Evolutionary conservation across 2,888 invertebrate genomes (phyloP).

Genomic region (Ecliptopera silaceata): DNA sequence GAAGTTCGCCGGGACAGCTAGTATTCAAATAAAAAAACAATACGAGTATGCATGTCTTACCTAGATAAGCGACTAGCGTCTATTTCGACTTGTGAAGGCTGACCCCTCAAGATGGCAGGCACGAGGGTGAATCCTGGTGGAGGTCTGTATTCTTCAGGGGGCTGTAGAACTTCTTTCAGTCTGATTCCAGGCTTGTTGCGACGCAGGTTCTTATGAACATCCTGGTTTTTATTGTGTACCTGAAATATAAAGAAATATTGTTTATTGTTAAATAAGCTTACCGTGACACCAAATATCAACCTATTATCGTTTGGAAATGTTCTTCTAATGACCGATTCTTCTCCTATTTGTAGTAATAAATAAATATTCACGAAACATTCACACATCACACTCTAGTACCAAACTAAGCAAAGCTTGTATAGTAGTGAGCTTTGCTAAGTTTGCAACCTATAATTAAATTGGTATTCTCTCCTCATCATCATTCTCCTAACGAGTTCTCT

Average conservation of each 20-base stretch:
- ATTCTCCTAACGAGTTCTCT: no score
- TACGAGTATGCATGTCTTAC: constrained; percentile 40
- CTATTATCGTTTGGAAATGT: no score
- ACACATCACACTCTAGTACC: no score
- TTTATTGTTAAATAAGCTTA: background rate
- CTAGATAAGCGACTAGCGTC: constrained; percentile 74
- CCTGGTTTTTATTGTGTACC: constrained; percentile 87
- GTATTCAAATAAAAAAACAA: no score
- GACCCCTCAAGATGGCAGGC: constrained; percentile 75
- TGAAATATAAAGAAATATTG: constrained; percentile 43
- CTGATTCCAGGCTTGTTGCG: constrained; percentile 84
- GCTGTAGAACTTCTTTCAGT: constrained; percentile 78
- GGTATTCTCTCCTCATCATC: no score
- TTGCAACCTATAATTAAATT: no score
- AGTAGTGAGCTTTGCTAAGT: no score
- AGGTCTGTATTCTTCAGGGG: constrained; percentile 82
- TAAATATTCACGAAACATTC: no score
- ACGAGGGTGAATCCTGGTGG: constrained; percentile 85
- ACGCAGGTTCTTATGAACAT: constrained; percentile 85
- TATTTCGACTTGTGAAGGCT: constrained; percentile 63
- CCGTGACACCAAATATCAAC: background rate
- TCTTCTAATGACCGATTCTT: background rate
- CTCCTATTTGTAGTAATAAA: no score
- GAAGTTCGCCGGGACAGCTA: no score
- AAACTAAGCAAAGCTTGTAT: no score